Evolutionary conservation across 2,113 vertebrate species (phyloP).

Genomic region (Thunnus thynnus): DNA sequence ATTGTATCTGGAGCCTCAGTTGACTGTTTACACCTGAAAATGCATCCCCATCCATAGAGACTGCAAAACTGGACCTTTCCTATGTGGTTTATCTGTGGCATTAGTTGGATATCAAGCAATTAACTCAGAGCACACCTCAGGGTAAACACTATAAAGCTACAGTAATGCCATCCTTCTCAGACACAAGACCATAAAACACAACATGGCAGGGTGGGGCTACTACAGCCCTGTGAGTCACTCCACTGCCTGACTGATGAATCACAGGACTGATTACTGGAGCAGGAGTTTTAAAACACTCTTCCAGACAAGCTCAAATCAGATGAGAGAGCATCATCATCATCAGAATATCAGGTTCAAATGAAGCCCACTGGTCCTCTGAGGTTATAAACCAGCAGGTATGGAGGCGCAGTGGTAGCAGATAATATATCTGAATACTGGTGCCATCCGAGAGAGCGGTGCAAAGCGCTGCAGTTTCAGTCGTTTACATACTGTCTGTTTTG

Average conservation of each 20-base stretch:
- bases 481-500: constrained; percentile 22
- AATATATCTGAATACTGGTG: not conserved
- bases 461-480: not conserved
- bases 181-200: constrained; percentile 41
- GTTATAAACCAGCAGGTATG: not conserved
- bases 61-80: constrained; percentile 15
- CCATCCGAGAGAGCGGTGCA: not conserved
- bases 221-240: constrained; percentile 52
- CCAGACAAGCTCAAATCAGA: constrained; percentile 22
- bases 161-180: constrained; percentile 25
- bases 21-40: constrained; percentile 2
- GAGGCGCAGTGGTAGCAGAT: not conserved
- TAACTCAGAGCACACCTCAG: constrained; percentile 31
- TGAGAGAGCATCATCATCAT: constrained; percentile 9
- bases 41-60: constrained; percentile 2
- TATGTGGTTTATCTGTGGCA: constrained; percentile 9
- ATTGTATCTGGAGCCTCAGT: constrained; percentile 6
- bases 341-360: constrained; percentile 19
- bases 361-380: not conserved
- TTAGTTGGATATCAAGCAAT: constrained; percentile 37
- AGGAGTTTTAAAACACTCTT: constrained; percentile 22
- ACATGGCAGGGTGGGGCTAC: constrained; percentile 25
- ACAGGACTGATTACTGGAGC: constrained; percentile 42
- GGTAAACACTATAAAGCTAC: constrained; percentile 29
- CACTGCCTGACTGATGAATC: constrained; percentile 46